Percentiles rank a stretch among this genome's conserved stretches.
Evolutionary conservation across 2,113 vertebrate species (phyloP).

Genomic region (Myrmecophaga tridactyla): DNA sequence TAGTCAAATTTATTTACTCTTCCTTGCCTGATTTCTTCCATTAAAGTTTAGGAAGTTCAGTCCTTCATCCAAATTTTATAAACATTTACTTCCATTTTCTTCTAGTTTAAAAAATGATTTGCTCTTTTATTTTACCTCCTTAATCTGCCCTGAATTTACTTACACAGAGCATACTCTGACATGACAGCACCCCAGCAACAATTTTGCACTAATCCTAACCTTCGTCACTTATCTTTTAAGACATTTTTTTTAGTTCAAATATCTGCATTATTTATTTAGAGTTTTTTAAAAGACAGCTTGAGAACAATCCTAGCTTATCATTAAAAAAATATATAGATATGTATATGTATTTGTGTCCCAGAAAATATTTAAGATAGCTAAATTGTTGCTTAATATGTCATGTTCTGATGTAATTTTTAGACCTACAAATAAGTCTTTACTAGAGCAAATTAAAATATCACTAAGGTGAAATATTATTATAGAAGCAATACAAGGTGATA

Average conservation of each 20-base stretch:
- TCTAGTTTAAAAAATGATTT: neutral
- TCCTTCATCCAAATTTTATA: neutral
- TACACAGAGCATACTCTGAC: neutral
- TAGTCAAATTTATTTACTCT: neutral
- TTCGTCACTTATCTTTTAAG: neutral
- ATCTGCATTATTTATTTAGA: too few relatives aligned
- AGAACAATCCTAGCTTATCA: too few relatives aligned
- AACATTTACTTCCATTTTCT: neutral
- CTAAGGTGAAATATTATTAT: too few relatives aligned
- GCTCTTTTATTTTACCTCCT: neutral
- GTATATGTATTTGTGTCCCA: too few relatives aligned
- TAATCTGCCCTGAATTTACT: neutral
- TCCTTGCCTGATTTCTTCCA: neutral
- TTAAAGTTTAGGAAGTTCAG: neutral
- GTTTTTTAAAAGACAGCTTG: too few relatives aligned
- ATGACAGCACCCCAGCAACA: neutral
- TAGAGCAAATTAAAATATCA: too few relatives aligned
- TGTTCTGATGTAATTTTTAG: too few relatives aligned
- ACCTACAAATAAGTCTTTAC: too few relatives aligned
- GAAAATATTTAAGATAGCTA: too few relatives aligned
- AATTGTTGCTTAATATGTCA: too few relatives aligned
- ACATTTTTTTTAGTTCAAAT: neutral
- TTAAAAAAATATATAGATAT: too few relatives aligned
- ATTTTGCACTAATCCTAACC: neutral
- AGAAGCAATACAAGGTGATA: too few relatives aligned